Evolutionary conservation across 2,797 vertebrate species (phyloP).

Genomic region (Alfaro cultratus): DNA sequence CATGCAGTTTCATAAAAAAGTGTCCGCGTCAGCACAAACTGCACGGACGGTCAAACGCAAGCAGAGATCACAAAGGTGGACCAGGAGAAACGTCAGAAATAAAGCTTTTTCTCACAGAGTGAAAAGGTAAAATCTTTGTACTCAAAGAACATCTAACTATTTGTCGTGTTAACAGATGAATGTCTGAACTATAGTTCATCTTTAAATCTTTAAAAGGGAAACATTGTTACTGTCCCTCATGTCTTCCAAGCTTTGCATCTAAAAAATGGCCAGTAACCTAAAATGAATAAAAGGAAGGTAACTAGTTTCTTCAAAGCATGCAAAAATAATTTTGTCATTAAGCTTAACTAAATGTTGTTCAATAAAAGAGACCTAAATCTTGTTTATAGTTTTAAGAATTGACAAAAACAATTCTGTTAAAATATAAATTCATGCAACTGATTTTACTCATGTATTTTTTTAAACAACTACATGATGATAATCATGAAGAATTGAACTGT

Average conservation of each 20-base stretch:
- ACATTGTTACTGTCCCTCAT: neutral
- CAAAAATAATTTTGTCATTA: neutral
- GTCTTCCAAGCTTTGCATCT: neutral
- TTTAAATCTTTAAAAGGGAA: neutral
- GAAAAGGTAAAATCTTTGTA: neutral
- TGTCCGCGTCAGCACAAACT: neutral
- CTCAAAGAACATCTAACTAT: neutral
- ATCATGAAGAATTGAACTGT: neutral
- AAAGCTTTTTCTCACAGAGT: neutral
- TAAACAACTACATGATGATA: neutral
- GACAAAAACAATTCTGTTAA: too few species aligned
- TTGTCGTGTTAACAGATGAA: neutral
- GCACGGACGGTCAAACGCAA: neutral
- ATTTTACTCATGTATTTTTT: neutral
- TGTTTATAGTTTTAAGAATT: too few species aligned
- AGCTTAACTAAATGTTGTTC: too few species aligned
- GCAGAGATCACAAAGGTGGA: neutral
- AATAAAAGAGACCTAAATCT: too few species aligned
- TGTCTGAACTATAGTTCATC: neutral
- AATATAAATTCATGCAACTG: neutral
- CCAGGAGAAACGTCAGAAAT: neutral
- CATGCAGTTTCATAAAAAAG: neutral
- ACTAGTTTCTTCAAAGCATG: neutral
- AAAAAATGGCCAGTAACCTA: neutral
- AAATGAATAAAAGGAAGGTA: neutral